Conservation (phyloP, 2,797 vertebrate genomes). For the Phalloptychus januarius region DNA sequence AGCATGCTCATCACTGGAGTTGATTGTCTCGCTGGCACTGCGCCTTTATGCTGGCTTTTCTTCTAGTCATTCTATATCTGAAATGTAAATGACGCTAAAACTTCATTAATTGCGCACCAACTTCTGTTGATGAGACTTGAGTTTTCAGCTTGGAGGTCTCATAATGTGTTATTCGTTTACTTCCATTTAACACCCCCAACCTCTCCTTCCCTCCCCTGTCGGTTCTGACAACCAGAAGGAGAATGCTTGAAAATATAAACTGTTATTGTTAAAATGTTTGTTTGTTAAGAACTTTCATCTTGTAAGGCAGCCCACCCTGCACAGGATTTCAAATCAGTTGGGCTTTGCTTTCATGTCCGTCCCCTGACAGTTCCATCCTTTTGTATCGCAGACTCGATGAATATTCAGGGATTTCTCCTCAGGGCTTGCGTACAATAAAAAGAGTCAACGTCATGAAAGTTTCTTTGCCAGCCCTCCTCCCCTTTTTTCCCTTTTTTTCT, state of each 20-base stretch:
- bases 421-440: conserved; percentile 79
- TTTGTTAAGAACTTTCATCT: conserved; percentile 88
- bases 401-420: conserved; percentile 85
- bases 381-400: conserved; percentile 81
- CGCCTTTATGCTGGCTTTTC: conserved; percentile 34
- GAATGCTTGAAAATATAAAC: conserved; percentile 80
- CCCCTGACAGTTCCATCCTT: conserved; percentile 81
- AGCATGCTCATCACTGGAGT: conserved; percentile 30
- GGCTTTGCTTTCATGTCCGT: conserved; percentile 84
- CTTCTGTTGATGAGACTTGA: conserved; percentile 71
- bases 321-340: conserved; percentile 80
- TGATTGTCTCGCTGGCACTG: conserved; percentile 42
- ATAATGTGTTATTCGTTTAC: conserved; percentile 75
- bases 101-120: conserved; percentile 75
- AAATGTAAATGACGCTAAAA: conserved; percentile 73
- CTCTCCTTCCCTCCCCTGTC: conserved; percentile 57
- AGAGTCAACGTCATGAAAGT: conserved; percentile 80
- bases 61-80: conserved; percentile 61
- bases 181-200: conserved; percentile 72
- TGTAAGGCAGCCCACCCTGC: conserved; percentile 82
- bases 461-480: conserved; percentile 62
- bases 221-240: conserved; percentile 72
- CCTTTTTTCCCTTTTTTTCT: conserved; percentile 48
- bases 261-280: conserved; percentile 88
- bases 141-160: conserved; percentile 68